These are phyloP conservation scores for Cybosia mesomella DNA, from an alignment of 2,888 invertebrate genomes.

Conservation along the genomic window DNA sequence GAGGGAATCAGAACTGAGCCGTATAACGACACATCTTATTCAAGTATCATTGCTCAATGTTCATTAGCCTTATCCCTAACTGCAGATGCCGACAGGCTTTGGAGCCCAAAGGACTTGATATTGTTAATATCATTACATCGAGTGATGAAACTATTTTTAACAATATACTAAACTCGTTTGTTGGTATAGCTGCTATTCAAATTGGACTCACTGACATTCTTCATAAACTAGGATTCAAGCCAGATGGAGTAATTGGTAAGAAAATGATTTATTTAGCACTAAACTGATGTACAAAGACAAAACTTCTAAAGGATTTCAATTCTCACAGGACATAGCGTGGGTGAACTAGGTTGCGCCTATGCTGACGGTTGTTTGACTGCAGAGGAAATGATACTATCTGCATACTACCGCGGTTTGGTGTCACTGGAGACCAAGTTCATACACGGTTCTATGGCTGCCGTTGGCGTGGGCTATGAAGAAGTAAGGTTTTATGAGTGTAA, in stretches of 20 bases:
- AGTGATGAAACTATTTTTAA: constrained; percentile 81
- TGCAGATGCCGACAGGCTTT: constrained; percentile 84
- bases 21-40: too few species aligned
- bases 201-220: constrained; percentile 85
- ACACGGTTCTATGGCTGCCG: constrained; percentile 94
- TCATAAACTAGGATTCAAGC: constrained; percentile 86
- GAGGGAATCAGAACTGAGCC: too few species aligned
- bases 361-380: constrained; percentile 95
- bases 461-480: constrained; percentile 81
- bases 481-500: constrained; percentile 15
- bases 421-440: constrained; percentile 90
- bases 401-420: constrained; percentile 92
- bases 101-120: constrained; percentile 87
- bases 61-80: constrained; percentile 5
- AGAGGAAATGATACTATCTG: constrained; percentile 93
- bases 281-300: neutral
- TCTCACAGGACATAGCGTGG: constrained; percentile 94
- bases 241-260: constrained; percentile 92
- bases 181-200: constrained; percentile 87
- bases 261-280: neutral
- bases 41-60: too few species aligned
- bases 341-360: constrained; percentile 97
- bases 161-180: constrained; percentile 85
- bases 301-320: neutral
- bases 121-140: constrained; percentile 88